phyloP scores from a whole-genome alignment of 1,140 invertebrate species.

The Apis florea region DNA sequence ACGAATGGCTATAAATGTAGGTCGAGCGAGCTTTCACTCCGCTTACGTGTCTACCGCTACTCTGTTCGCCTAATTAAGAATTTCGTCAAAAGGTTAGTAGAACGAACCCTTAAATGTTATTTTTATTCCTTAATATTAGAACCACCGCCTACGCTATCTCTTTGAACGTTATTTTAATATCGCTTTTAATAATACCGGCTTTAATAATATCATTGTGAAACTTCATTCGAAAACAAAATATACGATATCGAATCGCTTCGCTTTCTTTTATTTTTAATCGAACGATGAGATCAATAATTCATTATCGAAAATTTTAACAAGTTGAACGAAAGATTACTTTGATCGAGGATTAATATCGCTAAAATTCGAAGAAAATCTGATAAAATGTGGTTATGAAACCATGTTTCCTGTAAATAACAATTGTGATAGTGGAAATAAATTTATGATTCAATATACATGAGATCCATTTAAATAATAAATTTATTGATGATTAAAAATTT shows the following conservation, averaged over 20 bases:
- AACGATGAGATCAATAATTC: background rate
- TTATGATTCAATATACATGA: background rate
- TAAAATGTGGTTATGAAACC: background rate
- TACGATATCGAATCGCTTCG: background rate
- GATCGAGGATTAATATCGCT: background rate
- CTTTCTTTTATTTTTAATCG: background rate
- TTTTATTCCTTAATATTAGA: slow-evolving; percentile 15
- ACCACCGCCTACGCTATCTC: background rate
- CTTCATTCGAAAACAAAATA: background rate
- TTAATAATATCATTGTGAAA: no score
- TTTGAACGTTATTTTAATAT: slow-evolving; percentile 11
- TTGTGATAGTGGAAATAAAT: background rate
- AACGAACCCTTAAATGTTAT: slow-evolving; percentile 11
- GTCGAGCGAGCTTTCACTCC: slow-evolving; percentile 36
- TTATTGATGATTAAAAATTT: background rate
- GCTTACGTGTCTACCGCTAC: slow-evolving; percentile 24
- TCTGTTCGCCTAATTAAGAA: slow-evolving; percentile 28
- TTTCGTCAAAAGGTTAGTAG: slow-evolving; percentile 36
- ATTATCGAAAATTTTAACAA: background rate
- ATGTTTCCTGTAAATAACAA: background rate
- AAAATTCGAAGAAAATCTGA: background rate
- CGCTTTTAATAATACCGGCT: slow-evolving; percentile 9
- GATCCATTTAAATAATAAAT: background rate
- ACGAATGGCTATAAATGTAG: slow-evolving; percentile 66
- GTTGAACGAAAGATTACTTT: background rate